Evolutionary conservation across 2,888 invertebrate genomes (phyloP).

Genomic region (Erynnis tages): DNA sequence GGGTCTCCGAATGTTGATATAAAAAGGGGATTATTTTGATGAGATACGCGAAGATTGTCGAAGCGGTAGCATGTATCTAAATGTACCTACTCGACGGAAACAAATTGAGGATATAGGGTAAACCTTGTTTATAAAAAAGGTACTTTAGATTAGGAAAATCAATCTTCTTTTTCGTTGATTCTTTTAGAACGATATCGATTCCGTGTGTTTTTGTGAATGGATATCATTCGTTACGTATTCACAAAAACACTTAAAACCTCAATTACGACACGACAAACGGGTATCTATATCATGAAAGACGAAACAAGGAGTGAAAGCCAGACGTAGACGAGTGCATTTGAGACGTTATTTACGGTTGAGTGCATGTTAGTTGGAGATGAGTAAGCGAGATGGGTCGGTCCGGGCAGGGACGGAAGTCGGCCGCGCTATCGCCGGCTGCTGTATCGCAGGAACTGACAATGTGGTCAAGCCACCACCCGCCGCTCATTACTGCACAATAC

Average conservation of each 20-base stretch:
- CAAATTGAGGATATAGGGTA: too few species aligned
- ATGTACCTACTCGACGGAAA: too few species aligned
- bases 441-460: slow-evolving; percentile 72
- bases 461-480: slow-evolving; percentile 50
- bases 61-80: too few species aligned
- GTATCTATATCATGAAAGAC: neutral
- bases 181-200: too few species aligned
- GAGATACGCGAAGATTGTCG: too few species aligned
- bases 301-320: slow-evolving; percentile 13
- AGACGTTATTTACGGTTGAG: slow-evolving; percentile 19
- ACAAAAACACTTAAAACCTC: neutral
- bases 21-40: neutral
- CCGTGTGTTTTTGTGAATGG: neutral
- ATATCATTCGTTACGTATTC: too few species aligned
- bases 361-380: slow-evolving; percentile 27
- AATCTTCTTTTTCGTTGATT: too few species aligned
- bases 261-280: neutral
- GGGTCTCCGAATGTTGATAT: neutral
- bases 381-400: slow-evolving; percentile 34
- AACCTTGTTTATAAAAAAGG: too few species aligned
- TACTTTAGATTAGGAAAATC: too few species aligned
- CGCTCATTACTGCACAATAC: slow-evolving; percentile 45
- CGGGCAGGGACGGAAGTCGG: slow-evolving; percentile 37
- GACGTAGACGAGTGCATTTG: slow-evolving; percentile 4
- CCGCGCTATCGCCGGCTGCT: slow-evolving; percentile 48